Conservation (phyloP, 2,113 vertebrate genomes). For the Myrmecophaga tridactyla region DNA sequence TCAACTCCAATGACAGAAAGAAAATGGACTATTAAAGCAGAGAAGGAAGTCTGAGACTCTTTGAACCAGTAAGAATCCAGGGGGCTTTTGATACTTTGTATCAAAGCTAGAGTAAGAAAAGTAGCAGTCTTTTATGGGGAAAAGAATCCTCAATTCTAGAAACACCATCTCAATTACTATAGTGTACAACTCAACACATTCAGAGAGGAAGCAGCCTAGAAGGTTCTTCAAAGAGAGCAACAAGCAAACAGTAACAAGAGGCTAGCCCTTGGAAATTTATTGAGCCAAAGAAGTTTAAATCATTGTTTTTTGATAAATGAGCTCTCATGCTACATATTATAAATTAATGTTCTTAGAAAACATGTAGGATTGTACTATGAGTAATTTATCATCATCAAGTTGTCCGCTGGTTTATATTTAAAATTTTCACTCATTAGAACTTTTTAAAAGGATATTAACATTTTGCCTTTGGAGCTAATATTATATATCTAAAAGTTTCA, state of each 20-base stretch:
- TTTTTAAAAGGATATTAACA: not conserved
- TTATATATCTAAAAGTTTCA: not conserved
- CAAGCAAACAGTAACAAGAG: not conserved
- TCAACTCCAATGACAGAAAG: not conserved
- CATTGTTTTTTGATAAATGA: not conserved
- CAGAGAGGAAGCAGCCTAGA: not conserved
- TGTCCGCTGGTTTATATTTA: not conserved
- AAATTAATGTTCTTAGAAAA: constrained; percentile 39
- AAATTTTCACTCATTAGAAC: not conserved
- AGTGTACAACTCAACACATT: not conserved
- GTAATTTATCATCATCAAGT: not conserved
- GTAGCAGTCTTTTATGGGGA: not conserved
- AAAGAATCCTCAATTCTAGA: not conserved
- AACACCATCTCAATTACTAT: not conserved
- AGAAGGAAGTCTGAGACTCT: not conserved
- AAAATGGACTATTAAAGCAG: not conserved
- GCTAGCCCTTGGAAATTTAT: not conserved
- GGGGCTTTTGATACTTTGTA: not conserved
- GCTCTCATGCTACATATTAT: not conserved
- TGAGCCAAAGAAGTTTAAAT: not conserved
- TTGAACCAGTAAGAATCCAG: not conserved
- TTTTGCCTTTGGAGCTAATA: not conserved
- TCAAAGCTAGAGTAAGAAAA: not conserved
- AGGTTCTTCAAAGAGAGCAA: not conserved
- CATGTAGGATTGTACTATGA: not conserved